phyloP scores from a whole-genome alignment of 1,140 invertebrate genomes.

The Lepeophtheirus salmonis region DNA sequence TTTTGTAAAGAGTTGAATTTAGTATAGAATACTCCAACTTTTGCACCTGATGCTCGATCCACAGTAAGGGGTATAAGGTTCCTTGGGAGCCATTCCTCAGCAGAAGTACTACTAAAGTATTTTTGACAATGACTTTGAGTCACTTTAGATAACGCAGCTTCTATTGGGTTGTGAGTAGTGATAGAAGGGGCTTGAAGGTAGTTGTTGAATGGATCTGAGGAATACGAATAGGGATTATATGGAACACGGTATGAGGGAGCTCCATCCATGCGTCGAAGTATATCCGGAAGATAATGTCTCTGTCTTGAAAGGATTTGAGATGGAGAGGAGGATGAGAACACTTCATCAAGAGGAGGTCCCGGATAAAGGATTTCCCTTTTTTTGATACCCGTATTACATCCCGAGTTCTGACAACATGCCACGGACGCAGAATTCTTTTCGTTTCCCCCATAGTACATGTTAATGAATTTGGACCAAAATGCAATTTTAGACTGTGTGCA shows the following conservation, averaged over 20 bases:
- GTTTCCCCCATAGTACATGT: slow-evolving; percentile 12
- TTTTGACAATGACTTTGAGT: slow-evolving; percentile 1
- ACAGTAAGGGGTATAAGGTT: slow-evolving; percentile 12
- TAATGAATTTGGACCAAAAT: slow-evolving; percentile 18
- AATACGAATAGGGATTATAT: background rate
- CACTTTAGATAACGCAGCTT: background rate
- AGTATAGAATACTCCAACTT: slow-evolving; percentile 16
- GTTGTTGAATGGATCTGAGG: background rate
- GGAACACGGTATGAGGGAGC: background rate
- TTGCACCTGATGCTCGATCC: slow-evolving; percentile 8
- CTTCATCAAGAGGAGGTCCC: background rate
- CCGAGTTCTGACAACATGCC: background rate
- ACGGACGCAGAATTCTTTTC: background rate
- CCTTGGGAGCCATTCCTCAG: slow-evolving; percentile 15
- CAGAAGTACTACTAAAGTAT: background rate
- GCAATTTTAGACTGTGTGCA: slow-evolving; percentile 10
- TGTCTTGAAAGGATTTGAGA: background rate
- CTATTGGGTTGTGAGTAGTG: background rate
- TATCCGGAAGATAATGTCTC: background rate
- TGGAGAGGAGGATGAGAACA: too few relatives aligned
- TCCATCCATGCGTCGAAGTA: background rate
- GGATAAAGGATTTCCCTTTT: too few relatives aligned
- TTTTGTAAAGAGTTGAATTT: background rate
- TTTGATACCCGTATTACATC: slow-evolving; percentile 6
- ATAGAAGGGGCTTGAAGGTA: background rate